Evolutionary conservation across 1,140 invertebrate genomes (phyloP).

Genomic region (Zeugodacus cucurbitae): DNA sequence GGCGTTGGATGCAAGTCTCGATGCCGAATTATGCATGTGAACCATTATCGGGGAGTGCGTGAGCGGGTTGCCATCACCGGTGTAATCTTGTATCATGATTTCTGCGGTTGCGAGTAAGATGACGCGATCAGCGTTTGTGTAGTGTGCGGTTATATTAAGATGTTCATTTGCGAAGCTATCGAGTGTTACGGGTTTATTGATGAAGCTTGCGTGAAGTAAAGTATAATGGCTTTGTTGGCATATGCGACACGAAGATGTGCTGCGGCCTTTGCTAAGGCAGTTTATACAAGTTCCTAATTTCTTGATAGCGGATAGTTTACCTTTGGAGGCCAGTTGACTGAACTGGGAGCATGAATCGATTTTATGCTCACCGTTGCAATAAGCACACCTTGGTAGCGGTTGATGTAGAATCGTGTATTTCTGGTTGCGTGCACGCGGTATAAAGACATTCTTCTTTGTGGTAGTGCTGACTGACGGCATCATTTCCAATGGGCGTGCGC

Average conservation of each 20-base stretch:
- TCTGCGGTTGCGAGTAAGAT: background rate
- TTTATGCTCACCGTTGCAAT: background rate
- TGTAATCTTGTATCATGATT: background rate
- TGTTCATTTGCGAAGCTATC: background rate
- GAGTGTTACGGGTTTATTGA: background rate
- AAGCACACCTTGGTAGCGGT: background rate
- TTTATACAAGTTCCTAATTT: background rate
- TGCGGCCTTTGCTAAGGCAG: background rate
- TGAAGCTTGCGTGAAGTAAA: background rate
- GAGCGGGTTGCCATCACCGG: background rate
- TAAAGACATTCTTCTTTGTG: background rate
- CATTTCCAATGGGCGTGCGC: constrained; percentile 22
- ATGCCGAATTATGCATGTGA: background rate
- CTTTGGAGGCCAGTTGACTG: background rate
- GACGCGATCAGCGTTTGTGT: background rate
- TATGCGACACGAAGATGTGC: background rate
- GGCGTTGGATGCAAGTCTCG: background rate
- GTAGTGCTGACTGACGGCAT: background rate
- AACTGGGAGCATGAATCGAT: background rate
- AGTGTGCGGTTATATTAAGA: background rate
- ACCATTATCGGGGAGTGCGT: background rate
- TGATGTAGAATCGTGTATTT: background rate
- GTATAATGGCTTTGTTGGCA: background rate
- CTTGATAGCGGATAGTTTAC: background rate
- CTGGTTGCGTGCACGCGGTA: background rate